phyloP scores from a whole-genome alignment of 1,140 invertebrate genomes.

The Lepidurus packardi region DNA sequence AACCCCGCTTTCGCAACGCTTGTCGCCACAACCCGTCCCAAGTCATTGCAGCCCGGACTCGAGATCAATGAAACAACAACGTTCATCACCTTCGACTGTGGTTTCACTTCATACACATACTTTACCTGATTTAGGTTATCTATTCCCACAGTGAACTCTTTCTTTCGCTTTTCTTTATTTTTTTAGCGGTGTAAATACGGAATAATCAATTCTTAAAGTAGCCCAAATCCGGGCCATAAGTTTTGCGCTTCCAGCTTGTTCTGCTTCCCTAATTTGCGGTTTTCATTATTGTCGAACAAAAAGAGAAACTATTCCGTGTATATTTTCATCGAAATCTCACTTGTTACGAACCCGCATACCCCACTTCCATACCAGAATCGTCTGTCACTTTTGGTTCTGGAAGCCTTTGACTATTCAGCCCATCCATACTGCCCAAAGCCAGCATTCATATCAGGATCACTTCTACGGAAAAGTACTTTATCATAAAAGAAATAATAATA shows the following conservation, averaged over 20 bases:
- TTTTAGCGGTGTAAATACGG: not conserved
- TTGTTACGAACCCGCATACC: slow-evolving; percentile 1
- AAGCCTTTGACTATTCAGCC: not conserved
- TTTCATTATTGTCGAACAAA: not conserved
- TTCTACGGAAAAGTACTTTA: not conserved
- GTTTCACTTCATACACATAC: not conserved
- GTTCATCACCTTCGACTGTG: not conserved
- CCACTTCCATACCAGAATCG: not conserved
- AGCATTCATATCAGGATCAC: not conserved
- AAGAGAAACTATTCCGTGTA: not conserved
- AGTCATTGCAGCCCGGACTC: not conserved
- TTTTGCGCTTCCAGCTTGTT: slow-evolving; percentile 12
- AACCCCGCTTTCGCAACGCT: not conserved
- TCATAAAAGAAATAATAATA: not conserved
- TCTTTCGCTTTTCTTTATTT: not conserved
- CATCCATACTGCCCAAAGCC: not conserved
- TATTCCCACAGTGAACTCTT: slow-evolving; percentile 3
- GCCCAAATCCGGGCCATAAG: not conserved
- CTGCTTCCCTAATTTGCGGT: not conserved
- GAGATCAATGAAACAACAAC: not conserved
- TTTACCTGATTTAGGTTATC: slow-evolving; percentile 9
- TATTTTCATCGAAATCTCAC: not conserved
- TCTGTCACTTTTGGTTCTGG: not conserved
- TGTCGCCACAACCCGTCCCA: not conserved
- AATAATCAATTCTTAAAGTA: not conserved